Evolutionary conservation across 2,113 vertebrate genomes (phyloP).

Genomic region (Telmatochromis brachygnathus): DNA sequence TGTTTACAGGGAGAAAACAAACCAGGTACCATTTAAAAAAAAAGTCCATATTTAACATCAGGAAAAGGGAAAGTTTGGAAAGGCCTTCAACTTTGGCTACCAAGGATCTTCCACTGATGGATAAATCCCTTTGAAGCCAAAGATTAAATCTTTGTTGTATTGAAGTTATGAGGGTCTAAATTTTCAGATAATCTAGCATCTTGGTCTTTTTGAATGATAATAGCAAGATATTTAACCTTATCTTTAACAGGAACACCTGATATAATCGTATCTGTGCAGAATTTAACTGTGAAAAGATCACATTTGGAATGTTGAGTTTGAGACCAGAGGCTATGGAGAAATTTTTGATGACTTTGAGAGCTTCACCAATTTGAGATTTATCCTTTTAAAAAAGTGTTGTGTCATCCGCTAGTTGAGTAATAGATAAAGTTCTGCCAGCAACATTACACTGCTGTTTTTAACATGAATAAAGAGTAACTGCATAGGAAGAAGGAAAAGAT

Average conservation of each 20-base stretch:
- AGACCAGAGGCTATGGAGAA: not conserved
- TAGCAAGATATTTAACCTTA: not conserved
- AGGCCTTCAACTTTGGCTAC: not conserved
- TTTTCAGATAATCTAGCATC: not conserved
- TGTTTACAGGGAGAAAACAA: not conserved
- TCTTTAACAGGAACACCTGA: not conserved
- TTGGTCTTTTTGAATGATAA: not conserved
- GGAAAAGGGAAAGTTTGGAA: not conserved
- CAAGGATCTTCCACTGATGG: not conserved
- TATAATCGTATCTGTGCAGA: not conserved
- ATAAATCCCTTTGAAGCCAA: not conserved
- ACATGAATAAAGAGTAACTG: fast-evolving
- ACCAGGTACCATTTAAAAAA: not conserved
- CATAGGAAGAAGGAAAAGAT: not conserved
- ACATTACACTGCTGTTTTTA: not conserved
- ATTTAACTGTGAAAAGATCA: not conserved
- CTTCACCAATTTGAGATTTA: not conserved
- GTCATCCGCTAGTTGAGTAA: not conserved
- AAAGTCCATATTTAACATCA: not conserved
- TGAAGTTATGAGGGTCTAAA: not conserved
- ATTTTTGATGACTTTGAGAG: not conserved
- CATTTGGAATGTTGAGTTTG: not conserved
- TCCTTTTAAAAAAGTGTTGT: not conserved
- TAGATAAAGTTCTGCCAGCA: not conserved
- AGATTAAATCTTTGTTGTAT: not conserved